These are phyloP conservation scores for Sebastes oblongus DNA, from an alignment of 2,797 vertebrate genomes.

Conservation along the genomic window DNA sequence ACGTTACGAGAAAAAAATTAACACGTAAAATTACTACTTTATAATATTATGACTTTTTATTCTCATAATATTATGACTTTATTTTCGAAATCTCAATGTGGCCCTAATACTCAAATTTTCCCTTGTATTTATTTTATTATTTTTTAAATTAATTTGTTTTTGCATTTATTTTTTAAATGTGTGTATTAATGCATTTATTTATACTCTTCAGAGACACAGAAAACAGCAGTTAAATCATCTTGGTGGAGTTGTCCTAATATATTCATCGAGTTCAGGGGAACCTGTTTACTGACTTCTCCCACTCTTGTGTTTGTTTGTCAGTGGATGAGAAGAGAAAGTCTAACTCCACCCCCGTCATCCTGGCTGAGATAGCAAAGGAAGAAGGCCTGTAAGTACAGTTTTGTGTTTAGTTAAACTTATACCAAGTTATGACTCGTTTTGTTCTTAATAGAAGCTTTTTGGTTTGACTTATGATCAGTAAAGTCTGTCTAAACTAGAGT, in stretches of 20 bases:
- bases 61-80: too few species aligned
- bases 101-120: too few species aligned
- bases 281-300: background rate
- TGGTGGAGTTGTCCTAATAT: background rate
- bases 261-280: background rate
- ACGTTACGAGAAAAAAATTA: too few species aligned
- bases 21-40: too few species aligned
- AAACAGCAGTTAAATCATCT: background rate
- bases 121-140: too few species aligned
- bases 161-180: too few species aligned
- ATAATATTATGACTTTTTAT: too few species aligned
- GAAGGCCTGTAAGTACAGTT: slow-evolving; percentile 83
- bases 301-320: slow-evolving; percentile 45
- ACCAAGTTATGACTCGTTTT: background rate
- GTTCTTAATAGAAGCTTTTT: background rate
- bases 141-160: too few species aligned
- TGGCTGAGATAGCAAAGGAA: slow-evolving; percentile 85
- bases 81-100: too few species aligned
- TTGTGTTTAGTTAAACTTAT: background rate
- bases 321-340: slow-evolving; percentile 85
- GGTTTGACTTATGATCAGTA: background rate
- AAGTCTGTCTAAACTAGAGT: background rate
- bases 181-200: too few species aligned
- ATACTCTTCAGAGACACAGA: background rate
- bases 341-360: slow-evolving; percentile 80